Evolutionary conservation across 2,113 vertebrate species (phyloP).

Genomic region (Dolichotis patagonum): DNA sequence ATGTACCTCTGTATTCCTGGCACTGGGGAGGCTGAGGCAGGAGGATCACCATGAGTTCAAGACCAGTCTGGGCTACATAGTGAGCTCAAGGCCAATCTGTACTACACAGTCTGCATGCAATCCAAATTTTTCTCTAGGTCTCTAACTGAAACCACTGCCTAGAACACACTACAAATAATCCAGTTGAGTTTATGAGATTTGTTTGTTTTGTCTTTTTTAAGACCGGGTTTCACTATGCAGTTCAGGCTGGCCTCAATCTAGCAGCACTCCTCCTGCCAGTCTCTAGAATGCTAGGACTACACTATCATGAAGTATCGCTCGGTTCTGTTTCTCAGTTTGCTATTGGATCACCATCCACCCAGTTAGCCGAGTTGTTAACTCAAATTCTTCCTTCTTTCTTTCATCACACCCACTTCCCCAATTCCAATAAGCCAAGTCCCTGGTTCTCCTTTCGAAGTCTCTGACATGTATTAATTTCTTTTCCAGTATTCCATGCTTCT

Average conservation of each 20-base stretch:
- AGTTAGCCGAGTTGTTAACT: not conserved
- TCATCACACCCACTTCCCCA: not conserved
- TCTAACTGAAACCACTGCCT: conserved; percentile 46
- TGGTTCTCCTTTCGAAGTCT: conserved; percentile 35
- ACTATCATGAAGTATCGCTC: not conserved
- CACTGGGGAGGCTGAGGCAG: not conserved
- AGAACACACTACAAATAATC: not conserved
- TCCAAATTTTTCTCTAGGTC: conserved; percentile 31
- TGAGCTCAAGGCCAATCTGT: not conserved
- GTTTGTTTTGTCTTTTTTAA: not conserved
- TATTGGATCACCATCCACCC: not conserved
- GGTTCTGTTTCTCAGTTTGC: not conserved
- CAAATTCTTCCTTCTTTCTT: not conserved
- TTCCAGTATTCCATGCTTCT: conserved; percentile 3
- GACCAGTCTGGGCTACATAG: not conserved
- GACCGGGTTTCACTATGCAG: not conserved
- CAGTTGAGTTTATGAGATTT: not conserved
- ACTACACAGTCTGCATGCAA: not conserved
- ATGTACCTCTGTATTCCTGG: not conserved
- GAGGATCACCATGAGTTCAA: not conserved
- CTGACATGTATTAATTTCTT: not conserved
- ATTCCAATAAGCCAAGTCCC: not conserved
- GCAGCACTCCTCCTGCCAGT: not conserved
- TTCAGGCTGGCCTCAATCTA: not conserved
- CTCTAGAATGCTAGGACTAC: not conserved